phyloP scores from a whole-genome alignment of 2,888 invertebrate genomes.

The Aspidapion aeneum region DNA sequence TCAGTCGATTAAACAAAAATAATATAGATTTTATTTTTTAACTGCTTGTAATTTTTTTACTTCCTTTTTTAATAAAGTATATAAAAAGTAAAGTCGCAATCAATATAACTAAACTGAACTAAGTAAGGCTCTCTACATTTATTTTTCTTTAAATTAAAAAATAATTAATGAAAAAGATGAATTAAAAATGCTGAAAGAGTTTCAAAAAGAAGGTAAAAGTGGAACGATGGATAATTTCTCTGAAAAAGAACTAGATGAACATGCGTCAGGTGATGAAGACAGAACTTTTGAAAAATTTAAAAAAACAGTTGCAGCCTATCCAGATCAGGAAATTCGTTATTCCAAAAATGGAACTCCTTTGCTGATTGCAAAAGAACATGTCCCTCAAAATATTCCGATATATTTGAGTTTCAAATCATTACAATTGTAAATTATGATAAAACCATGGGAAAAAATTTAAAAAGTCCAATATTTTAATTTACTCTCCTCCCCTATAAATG shows the following conservation, averaged over 20 bases:
- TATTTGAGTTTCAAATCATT: slow-evolving; percentile 86
- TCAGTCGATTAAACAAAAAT: too few relatives aligned
- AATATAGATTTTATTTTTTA: too few relatives aligned
- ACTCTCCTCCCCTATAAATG: too few relatives aligned
- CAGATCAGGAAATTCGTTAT: slow-evolving; percentile 81
- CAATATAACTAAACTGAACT: too few relatives aligned
- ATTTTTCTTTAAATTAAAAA: slow-evolving; percentile 35
- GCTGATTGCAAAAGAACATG: slow-evolving; percentile 71
- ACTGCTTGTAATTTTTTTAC: too few relatives aligned
- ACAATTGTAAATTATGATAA: too few relatives aligned
- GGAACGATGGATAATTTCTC: slow-evolving; percentile 61
- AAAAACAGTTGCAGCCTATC: slow-evolving; percentile 63
- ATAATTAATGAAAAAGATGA: slow-evolving; percentile 51
- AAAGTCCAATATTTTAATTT: too few relatives aligned
- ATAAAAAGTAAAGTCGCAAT: too few relatives aligned
- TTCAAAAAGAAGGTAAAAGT: slow-evolving; percentile 50
- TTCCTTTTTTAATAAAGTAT: too few relatives aligned
- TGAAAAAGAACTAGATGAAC: slow-evolving; percentile 67
- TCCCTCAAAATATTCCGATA: slow-evolving; percentile 58
- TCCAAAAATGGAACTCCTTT: slow-evolving; percentile 73
- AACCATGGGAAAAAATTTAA: too few relatives aligned
- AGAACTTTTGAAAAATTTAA: slow-evolving; percentile 76
- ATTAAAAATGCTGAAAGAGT: slow-evolving; percentile 45
- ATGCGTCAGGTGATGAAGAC: slow-evolving; percentile 71
- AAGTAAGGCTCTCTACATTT: too few relatives aligned